Conservation (phyloP, 2,797 vertebrate species). For the Rhabdophis nuchalis region DNA sequence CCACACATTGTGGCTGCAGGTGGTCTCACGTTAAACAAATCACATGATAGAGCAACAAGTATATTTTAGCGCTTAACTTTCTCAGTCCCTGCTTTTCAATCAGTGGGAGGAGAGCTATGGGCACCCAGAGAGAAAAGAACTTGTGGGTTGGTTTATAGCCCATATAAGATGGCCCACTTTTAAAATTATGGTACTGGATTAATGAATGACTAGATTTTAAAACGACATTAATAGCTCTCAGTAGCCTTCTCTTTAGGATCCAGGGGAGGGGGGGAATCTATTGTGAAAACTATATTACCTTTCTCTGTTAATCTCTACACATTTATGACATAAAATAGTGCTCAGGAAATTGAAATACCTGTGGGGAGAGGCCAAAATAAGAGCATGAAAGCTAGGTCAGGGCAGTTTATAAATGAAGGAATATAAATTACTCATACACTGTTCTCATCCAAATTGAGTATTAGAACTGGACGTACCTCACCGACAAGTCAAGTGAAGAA, state of each 20-base stretch:
- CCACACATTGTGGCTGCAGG: not conserved
- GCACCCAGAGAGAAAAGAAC: not conserved
- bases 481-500: conserved; percentile 47
- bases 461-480: conserved; percentile 45
- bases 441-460: conserved; percentile 45
- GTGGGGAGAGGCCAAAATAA: conserved; percentile 25
- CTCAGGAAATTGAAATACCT: conserved; percentile 22
- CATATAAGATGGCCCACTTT: not conserved
- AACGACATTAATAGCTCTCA: conserved; percentile 22
- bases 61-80: not conserved
- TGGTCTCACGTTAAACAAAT: not conserved
- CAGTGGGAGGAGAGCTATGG: not conserved
- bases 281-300: conserved; percentile 26
- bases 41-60: not conserved
- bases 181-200: conserved; percentile 26
- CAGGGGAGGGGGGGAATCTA: conserved; percentile 3
- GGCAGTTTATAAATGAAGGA: conserved; percentile 46
- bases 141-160: not conserved
- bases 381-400: conserved; percentile 23
- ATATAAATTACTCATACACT: conserved; percentile 55
- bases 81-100: not conserved
- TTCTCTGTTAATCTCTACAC: conserved; percentile 24
- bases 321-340: conserved; percentile 42
- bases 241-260: conserved; percentile 15
- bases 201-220: conserved; percentile 28